Conservation (phyloP, 2,113 vertebrate species). For the Scolopax mira region DNA sequence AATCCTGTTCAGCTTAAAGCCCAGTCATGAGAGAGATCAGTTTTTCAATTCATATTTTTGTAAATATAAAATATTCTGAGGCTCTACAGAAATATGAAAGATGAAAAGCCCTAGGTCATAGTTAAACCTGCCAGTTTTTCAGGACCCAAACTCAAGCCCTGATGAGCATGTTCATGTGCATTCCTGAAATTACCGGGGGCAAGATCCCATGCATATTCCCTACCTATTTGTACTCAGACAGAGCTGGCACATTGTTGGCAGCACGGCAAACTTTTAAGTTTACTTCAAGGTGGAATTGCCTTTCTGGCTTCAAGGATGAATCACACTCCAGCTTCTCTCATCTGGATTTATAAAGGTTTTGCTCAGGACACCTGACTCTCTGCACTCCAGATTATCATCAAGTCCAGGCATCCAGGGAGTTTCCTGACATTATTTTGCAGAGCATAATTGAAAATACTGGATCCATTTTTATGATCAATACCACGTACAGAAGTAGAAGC, state of each 20-base stretch:
- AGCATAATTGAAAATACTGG: conserved; percentile 1
- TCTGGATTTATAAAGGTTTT: background rate
- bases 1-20: background rate
- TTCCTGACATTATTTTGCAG: conserved; percentile 11
- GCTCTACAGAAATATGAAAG: background rate
- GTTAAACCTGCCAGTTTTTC: background rate
- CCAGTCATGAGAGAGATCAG: background rate
- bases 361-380: background rate
- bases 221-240: background rate
- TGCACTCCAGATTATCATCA: background rate
- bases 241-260: background rate
- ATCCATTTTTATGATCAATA: conserved; percentile 25
- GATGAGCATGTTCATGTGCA: background rate
- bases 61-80: background rate
- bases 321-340: background rate
- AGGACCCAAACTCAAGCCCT: background rate
- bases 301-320: conserved; percentile 34
- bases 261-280: background rate
- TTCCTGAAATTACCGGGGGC: background rate
- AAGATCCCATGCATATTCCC: background rate
- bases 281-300: background rate
- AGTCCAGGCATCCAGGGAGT: background rate
- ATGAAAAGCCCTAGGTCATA: background rate
- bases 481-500: background rate
- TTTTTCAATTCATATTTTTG: conserved; percentile 1